Evolutionary conservation across 2,797 vertebrate genomes (phyloP).

Genomic region (Borostomias antarcticus): DNA sequence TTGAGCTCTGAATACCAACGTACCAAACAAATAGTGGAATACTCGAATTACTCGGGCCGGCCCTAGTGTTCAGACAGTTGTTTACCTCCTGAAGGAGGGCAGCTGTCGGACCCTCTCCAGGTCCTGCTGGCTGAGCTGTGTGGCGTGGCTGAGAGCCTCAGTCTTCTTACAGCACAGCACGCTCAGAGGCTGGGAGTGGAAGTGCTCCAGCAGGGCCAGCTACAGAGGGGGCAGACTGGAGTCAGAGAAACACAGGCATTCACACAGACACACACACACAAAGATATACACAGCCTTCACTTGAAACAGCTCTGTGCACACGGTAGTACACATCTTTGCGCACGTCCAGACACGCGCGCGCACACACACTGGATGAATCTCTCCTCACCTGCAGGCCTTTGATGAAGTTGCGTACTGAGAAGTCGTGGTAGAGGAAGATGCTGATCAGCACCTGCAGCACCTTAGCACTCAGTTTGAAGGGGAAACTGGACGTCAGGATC

Average conservation of each 20-base stretch:
- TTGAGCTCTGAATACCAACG: too few species aligned
- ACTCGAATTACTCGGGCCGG: too few species aligned
- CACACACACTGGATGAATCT: background rate
- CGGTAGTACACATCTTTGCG: background rate
- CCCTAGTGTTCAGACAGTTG: too few species aligned
- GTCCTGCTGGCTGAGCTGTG: constrained; percentile 76
- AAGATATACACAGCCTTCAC: background rate
- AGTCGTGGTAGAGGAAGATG: constrained; percentile 96
- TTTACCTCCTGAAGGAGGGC: constrained; percentile 90
- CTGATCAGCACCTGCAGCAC: constrained; percentile 90
- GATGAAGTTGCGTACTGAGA: constrained; percentile 95
- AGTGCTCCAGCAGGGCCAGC: constrained; percentile 93
- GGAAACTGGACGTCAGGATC: constrained; percentile 83
- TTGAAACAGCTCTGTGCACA: background rate
- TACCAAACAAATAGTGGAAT: too few species aligned
- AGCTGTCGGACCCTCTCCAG: constrained; percentile 88
- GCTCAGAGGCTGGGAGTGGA: constrained; percentile 89
- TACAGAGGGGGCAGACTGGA: constrained; percentile 59
- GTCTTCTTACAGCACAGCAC: constrained; percentile 85
- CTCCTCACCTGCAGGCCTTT: constrained; percentile 92
- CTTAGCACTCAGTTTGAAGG: constrained; percentile 89
- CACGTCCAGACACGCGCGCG: constrained; percentile 2
- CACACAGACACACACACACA: background rate
- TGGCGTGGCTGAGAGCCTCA: constrained; percentile 70
- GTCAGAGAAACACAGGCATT: background rate